Base-by-base conservation (phyloP, 2,888 invertebrate species). In the Cheilosia vernalis region DNA sequence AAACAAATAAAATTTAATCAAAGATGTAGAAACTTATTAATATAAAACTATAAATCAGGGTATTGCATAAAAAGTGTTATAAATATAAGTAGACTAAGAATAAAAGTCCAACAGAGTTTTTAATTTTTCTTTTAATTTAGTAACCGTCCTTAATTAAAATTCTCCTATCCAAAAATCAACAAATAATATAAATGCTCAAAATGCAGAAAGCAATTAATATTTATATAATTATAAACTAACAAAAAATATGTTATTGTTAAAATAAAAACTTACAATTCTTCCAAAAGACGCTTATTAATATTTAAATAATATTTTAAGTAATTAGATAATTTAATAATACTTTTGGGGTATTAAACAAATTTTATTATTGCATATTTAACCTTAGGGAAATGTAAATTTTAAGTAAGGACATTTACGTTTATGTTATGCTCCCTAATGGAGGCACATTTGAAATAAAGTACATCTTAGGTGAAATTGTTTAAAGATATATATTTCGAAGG, bases 281-380 rank as follows among this genome's bases (percentile, higher is more conserved):
- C 74, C 80, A 74, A 67, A 81, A 81, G 74, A 81, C 80, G 80
- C 80, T 81, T 81, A 81, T 61, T 74, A 81, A 63, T 63, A n/a
- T 53, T 30, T 61, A 53, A 47, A 61, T 5, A 10, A 51, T 51
- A 67, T 27, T 49, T 66, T 67, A 67, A 67, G 51, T 40, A 66
- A 47, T 63, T 30, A 74, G 24, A 66, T 58, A 40, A 66, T 49
- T 27, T 37, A 55, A 13, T 44, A 27, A 56, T 19, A 44, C 37
- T 64, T 64, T 58, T 58, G 58, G 56, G 17, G 55, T 67, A 42
- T 30, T 30, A 53, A 55, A 60, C 7, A 27, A n/a, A 61, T n/a
- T 61, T 17, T n/a, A 61, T 42, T 19, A 21, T 9, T 44, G 37
- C 13, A 53, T 40, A 15, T 51, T 30, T 19, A 61, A 76, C 5